Conservation (phyloP, 2,888 invertebrate genomes). For the Acrocyrtus sp. region DNA sequence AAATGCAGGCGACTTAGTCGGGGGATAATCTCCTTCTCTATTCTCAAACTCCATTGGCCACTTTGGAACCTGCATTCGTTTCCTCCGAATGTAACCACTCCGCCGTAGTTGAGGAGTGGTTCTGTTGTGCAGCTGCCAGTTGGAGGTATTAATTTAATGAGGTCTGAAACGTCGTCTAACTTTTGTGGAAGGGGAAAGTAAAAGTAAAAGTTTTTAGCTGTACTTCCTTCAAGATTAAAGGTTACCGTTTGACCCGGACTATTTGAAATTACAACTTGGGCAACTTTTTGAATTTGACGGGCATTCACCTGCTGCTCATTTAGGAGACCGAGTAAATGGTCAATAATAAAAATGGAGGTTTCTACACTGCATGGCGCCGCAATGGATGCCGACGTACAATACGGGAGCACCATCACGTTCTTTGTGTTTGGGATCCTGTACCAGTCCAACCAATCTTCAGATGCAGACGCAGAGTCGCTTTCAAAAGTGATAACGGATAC, state of each 20-base stretch:
- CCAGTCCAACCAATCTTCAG: constrained; percentile 52
- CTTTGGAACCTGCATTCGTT: not conserved
- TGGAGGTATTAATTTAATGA: not conserved
- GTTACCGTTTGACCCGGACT: not conserved
- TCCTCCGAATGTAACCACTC: not conserved
- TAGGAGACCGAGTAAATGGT: constrained; percentile 35
- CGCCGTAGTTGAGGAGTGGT: not conserved
- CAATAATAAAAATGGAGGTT: constrained; percentile 31
- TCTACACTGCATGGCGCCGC: not conserved
- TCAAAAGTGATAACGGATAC: constrained; percentile 55
- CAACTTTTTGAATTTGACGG: constrained; percentile 38
- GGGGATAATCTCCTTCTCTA: not conserved
- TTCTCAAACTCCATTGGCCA: constrained; percentile 7
- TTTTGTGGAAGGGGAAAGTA: not conserved
- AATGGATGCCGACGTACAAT: constrained; percentile 4
- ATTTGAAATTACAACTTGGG: not conserved
- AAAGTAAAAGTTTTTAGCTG: not conserved
- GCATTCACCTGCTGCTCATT: constrained; percentile 21
- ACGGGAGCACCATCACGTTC: constrained; percentile 47
- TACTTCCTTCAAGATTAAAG: not conserved
- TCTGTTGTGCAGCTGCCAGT: not conserved
- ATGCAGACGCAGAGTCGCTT: not conserved
- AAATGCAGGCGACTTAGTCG: not conserved
- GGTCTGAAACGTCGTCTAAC: not conserved
- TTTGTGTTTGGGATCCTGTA: constrained; percentile 52